Evolutionary conservation across 2,888 invertebrate genomes (phyloP), one percentile per base, ranked within the genome.

Genomic region (Chrysomela aeneicollis): DNA sequence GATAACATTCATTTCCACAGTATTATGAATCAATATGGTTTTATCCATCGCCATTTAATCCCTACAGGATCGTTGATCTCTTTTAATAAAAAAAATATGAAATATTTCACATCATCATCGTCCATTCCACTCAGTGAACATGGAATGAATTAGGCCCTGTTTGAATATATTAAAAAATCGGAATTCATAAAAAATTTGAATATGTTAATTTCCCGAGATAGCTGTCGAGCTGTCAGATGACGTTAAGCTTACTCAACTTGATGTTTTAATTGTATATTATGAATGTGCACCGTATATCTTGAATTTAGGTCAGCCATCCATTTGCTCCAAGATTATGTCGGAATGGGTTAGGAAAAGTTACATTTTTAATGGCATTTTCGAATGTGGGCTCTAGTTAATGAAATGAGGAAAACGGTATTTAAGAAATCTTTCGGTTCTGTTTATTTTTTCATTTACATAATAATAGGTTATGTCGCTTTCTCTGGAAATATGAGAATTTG

Each of bases 211-310:
- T 67, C 69, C 67, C 64, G 64, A 71, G 75, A 74, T 67, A 68
- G 70, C 73, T 72, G 74, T 75, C 74, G 66, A 66, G 67, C 68
- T 73, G 76, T 76, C 76, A 63, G 74, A 71, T 73, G 70, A 69
- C 67, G 71, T 74, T 74, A 74, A 73, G 70, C 74, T 73, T 73
- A 72, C 72, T 57, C 68, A 68, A 71, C 71, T 74, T 75, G 75
- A 76, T 75, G 74, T 74, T 76, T 75, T 76, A 76, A 76, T 76
- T 76, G 76, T 75, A 72, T 42, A 42, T 42, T 42, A 42, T n/a
- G 6, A 42, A 42, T 57, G 57, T 61, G 59, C 63, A 68, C 68
- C 72, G 62, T 74, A 72, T 73, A 69, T 74, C 69, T 72, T 65
- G 67, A 61, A 65, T 69, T 52, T 26, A 70, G 66, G 73, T 74